phyloP scores from a whole-genome alignment of 2,888 invertebrate species.

The Ectropis crepuscularia region DNA sequence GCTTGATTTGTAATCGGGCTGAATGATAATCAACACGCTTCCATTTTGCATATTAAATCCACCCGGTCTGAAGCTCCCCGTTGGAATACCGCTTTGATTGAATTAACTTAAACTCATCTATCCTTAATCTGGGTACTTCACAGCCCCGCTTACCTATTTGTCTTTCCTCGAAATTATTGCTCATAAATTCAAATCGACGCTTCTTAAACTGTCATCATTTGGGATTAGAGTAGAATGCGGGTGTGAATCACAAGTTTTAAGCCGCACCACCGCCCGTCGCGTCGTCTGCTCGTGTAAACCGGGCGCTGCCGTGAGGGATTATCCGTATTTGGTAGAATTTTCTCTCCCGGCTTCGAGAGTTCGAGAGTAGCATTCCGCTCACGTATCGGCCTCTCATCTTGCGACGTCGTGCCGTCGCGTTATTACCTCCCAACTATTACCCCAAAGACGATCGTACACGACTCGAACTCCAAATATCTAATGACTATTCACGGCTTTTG shows the following conservation, averaged over 20 bases:
- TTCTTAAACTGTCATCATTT: slow-evolving; percentile 33
- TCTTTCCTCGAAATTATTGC: slow-evolving; percentile 19
- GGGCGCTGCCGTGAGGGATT: slow-evolving; percentile 67
- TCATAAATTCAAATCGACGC: slow-evolving; percentile 41
- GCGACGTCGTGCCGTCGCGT: slow-evolving; percentile 70
- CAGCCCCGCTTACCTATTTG: slow-evolving; percentile 13
- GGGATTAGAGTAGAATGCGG: slow-evolving; percentile 35
- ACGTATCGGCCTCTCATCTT: slow-evolving; percentile 76
- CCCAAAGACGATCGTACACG: slow-evolving; percentile 52
- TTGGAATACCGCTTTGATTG: slow-evolving; percentile 21
- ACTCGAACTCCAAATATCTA: slow-evolving; percentile 56
- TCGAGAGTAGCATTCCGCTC: slow-evolving; percentile 58
- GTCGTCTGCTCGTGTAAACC: slow-evolving; percentile 61
- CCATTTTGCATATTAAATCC: slow-evolving; percentile 26
- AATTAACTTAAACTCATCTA: slow-evolving; percentile 23
- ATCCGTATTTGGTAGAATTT: slow-evolving; percentile 66
- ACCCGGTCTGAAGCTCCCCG: slow-evolving; percentile 7
- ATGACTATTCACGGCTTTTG: slow-evolving; percentile 42
- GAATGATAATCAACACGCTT: slow-evolving; percentile 28
- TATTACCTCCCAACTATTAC: slow-evolving; percentile 77
- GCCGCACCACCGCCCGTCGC: slow-evolving; percentile 46
- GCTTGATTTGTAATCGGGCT: slow-evolving; percentile 30
- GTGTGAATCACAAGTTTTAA: slow-evolving; percentile 47
- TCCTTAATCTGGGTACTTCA: slow-evolving; percentile 9
- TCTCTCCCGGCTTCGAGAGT: slow-evolving; percentile 36